Conservation (phyloP, 1,140 invertebrate species). For the Eubasilissa regina region DNA sequence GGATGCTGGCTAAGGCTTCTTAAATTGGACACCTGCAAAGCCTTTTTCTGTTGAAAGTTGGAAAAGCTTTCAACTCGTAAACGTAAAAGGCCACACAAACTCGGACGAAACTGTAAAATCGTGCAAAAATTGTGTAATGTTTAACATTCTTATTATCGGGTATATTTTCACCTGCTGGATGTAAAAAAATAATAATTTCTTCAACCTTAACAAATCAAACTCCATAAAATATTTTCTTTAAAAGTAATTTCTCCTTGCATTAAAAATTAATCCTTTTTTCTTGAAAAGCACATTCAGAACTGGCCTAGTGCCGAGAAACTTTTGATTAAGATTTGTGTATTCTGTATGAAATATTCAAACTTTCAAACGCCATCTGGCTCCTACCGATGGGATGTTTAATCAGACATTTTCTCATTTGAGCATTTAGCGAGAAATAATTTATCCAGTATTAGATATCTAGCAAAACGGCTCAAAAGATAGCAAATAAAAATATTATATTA, state of each 20-base stretch:
- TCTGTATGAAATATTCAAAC: conserved; percentile 54
- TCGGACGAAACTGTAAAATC: too few relatives aligned
- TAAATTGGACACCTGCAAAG: too few relatives aligned
- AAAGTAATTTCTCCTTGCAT: neutral
- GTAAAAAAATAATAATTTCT: neutral
- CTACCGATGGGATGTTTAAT: conserved; percentile 48
- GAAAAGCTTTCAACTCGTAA: too few relatives aligned
- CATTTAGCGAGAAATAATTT: conserved; percentile 27
- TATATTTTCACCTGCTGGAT: too few relatives aligned
- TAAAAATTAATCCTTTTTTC: conserved; percentile 37
- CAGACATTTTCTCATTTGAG: conserved; percentile 45
- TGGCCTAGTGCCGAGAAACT: conserved; percentile 48
- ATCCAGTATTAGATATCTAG: conserved; percentile 27
- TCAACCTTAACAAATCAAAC: neutral
- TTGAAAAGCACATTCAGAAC: conserved; percentile 23
- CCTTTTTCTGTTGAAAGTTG: too few relatives aligned
- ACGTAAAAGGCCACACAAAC: too few relatives aligned
- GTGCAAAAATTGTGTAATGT: too few relatives aligned
- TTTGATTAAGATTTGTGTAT: conserved; percentile 54
- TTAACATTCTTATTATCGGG: too few relatives aligned
- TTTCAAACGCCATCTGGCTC: conserved; percentile 51
- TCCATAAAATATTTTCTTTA: neutral
- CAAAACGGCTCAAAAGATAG: conserved; percentile 2
- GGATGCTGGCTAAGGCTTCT: too few relatives aligned
- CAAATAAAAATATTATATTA: neutral